A percentile compares a stretch with the other conserved stretches of the same genome.
These are phyloP conservation scores for Callopanchax toddi DNA, from an alignment of 2,113 vertebrate species.

Conservation along the genomic window DNA sequence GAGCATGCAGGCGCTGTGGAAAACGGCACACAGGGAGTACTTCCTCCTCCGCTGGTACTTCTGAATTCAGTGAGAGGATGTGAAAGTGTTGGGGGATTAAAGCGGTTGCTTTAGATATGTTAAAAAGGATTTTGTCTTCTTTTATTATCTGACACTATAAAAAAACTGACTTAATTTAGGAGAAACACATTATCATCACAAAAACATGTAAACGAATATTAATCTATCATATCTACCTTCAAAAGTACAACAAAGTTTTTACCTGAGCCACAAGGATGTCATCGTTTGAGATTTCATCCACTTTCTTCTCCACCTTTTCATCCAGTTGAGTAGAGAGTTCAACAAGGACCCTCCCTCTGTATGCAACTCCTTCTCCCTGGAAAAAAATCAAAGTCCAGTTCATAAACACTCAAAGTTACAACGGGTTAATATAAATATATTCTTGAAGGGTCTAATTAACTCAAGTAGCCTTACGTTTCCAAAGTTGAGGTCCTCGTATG, in stretches of 20 bases:
- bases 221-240: no score
- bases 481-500: conserved; percentile 91
- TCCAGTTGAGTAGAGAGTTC: conserved; percentile 90
- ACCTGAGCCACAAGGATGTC: conserved; percentile 94
- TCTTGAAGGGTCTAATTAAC: not conserved
- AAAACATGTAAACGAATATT: not conserved
- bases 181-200: not conserved
- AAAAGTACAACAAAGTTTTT: conserved; percentile 26
- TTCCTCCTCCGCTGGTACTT: conserved; percentile 94
- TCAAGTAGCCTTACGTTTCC: conserved; percentile 83
- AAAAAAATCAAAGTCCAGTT: no score
- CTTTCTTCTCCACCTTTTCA: conserved; percentile 82
- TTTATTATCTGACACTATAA: not conserved
- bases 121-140: not conserved
- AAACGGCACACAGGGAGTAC: conserved; percentile 90
- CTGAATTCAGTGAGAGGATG: conserved; percentile 65
- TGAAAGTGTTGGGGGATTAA: not conserved
- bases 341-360: conserved; percentile 91
- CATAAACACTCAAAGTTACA: not conserved
- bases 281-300: conserved; percentile 88
- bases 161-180: not conserved
- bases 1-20: conserved; percentile 93
- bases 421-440: not conserved
- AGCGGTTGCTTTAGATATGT: not conserved
- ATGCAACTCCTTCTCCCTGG: conserved; percentile 94